Conservation (phyloP, 2,113 vertebrate species). For the Naja naja region DNA sequence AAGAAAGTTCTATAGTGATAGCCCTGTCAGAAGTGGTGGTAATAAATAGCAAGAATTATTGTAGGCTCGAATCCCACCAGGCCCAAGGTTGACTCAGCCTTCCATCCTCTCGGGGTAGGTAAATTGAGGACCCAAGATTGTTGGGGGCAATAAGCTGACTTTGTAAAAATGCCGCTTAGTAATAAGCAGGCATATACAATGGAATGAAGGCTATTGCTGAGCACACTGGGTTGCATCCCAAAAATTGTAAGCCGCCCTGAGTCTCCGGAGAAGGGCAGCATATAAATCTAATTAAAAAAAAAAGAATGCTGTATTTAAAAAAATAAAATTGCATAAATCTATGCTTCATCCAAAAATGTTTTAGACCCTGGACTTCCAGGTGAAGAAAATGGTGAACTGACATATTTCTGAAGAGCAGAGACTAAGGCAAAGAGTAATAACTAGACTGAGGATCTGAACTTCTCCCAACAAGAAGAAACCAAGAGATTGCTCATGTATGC, state of each 20-base stretch:
- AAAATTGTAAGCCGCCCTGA: too few relatives aligned
- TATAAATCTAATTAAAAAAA: too few relatives aligned
- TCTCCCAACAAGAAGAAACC: neutral
- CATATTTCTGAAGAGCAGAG: neutral
- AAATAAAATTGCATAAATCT: neutral
- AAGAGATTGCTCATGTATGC: neutral
- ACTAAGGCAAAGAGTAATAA: neutral
- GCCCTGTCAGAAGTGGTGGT: neutral
- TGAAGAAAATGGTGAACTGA: neutral
- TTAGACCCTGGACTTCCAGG: neutral
- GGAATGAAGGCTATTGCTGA: too few relatives aligned
- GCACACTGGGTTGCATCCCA: too few relatives aligned
- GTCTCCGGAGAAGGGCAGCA: too few relatives aligned
- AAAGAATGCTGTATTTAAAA: neutral
- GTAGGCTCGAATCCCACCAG: too few relatives aligned
- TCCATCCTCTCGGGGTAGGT: too few relatives aligned
- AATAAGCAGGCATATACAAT: too few relatives aligned
- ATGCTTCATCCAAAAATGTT: neutral
- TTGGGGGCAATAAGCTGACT: too few relatives aligned
- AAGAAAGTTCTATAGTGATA: neutral
- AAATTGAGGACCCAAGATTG: too few relatives aligned
- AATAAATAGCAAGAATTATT: neutral
- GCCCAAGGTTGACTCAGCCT: too few relatives aligned
- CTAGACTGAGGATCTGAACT: neutral
- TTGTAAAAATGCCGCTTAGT: too few relatives aligned